Base-by-base conservation (phyloP, 2,797 vertebrate species). In the Acanthiza pusilla region DNA sequence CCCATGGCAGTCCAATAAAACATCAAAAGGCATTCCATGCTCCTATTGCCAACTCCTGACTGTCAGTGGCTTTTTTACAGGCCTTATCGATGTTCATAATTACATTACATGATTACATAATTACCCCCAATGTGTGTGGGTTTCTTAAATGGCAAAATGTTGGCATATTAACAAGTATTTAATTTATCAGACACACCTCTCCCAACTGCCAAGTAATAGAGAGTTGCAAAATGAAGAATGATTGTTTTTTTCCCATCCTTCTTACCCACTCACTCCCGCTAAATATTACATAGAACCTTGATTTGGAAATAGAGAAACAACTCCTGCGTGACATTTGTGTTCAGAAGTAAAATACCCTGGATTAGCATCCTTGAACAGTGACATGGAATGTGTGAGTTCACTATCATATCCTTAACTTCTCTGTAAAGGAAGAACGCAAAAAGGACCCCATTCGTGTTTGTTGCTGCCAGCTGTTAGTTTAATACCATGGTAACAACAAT, bases 91-190 rank as follows among this genome's bases (percentile, higher is more conserved):
- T 8, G 12, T n/a, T 68, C 43, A 21, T 40, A 68, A 47, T 55
- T 65, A 45, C 8, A 17, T 22, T n/a, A n/a, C n/a, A n/a, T n/a
- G n/a, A n/a, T n/a, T n/a, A n/a, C n/a, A n/a, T n/a, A n/a, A n/a
- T n/a, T n/a, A n/a, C n/a, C n/a, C n/a, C 2, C 26, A 50, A 16
- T 2, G 7, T 30, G 29, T 36, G 25, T 4, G 29, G 1, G 5
- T 54, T 53, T 74, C 65, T 53, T 61, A 61, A 82, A 36, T 27
- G 61, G 67, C 15, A 79, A 85, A 70, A 50, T 3, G 3, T 5
- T 82, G 47, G 29, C 17, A 62, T 16, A 72, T 75, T 86, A 78
- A 84, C 47, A 91, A 57, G 6, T 47, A 57, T 38, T 88, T 74
- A 0, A 38, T 70, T 76, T 75, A 84, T 70, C 43, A 81, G 53